Evolutionary conservation across 2,888 invertebrate species (phyloP).

Genomic region (Auanema freiburgensis): DNA sequence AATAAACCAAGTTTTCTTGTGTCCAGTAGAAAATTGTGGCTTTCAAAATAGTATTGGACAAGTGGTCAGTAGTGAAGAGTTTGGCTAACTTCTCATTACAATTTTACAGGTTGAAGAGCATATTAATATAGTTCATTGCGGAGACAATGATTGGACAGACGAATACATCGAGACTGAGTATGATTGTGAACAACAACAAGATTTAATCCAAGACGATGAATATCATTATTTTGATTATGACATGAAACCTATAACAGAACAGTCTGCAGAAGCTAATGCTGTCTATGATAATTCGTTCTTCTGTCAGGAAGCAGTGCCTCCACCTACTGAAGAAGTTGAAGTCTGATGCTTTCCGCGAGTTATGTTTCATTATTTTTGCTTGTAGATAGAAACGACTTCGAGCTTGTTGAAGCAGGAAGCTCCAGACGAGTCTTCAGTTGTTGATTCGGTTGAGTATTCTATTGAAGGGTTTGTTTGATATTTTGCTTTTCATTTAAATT

Average conservation of each 20-base stretch:
- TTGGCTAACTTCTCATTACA: not conserved
- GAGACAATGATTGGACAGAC: conserved; percentile 6
- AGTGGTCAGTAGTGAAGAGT: conserved; percentile 6
- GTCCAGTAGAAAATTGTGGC: conserved; percentile 22
- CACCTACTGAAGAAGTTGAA: conserved; percentile 15
- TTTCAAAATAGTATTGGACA: conserved; percentile 23
- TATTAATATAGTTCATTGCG: conserved; percentile 21
- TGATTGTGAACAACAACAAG: not conserved
- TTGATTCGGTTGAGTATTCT: conserved; percentile 1
- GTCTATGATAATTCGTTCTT: conserved; percentile 1
- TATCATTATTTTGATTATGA: conserved; percentile 1
- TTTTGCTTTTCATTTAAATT: not conserved
- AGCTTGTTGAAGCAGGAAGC: conserved; percentile 2
- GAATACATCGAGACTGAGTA: conserved; percentile 12
- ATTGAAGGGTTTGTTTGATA: not conserved
- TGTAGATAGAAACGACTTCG: conserved; percentile 10
- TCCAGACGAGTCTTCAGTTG: not conserved
- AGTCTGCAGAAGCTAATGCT: not conserved
- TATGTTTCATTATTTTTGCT: no score
- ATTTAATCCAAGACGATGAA: not conserved
- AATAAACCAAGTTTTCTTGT: not conserved
- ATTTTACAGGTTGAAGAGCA: conserved; percentile 29
- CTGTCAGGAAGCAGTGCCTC: conserved; percentile 4
- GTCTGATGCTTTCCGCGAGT: not conserved
- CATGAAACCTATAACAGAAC: no score